Conservation (phyloP, 2,113 vertebrate species). For the Ahaetulla prasina region DNA sequence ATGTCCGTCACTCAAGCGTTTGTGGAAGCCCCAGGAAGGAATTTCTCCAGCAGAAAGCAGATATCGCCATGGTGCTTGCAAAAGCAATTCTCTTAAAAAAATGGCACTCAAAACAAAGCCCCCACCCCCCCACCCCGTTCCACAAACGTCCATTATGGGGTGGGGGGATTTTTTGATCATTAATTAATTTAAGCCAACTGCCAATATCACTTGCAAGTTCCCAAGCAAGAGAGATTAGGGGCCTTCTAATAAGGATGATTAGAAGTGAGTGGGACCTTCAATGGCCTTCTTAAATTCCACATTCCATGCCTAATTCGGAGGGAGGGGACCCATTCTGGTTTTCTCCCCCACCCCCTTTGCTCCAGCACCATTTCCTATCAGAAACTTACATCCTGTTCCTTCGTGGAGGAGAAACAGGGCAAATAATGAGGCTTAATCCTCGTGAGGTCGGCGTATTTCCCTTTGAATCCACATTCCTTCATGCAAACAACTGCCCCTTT, state of each 20-base stretch:
- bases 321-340: neutral
- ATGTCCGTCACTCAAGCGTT: neutral
- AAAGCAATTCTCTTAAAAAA: neutral
- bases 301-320: neutral
- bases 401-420: neutral
- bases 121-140: neutral
- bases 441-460: constrained; percentile 58
- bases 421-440: constrained; percentile 67
- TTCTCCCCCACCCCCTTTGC: neutral
- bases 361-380: constrained; percentile 11
- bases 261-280: neutral
- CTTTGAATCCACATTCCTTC: constrained; percentile 63
- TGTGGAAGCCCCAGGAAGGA: neutral
- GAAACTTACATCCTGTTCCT: constrained; percentile 46
- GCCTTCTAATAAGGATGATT: neutral
- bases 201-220: neutral
- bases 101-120: no score
- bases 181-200: neutral
- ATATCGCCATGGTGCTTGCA: neutral
- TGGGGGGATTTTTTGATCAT: neutral
- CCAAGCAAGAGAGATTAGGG: neutral
- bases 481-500: constrained; percentile 45
- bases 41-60: neutral
- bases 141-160: neutral
- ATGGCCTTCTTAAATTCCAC: neutral